A percentile compares a stretch with the other conserved stretches of the same genome.
These are phyloP conservation scores for Calcarius lapponicus DNA, from an alignment of 2,797 vertebrate genomes.

Conservation along the genomic window DNA sequence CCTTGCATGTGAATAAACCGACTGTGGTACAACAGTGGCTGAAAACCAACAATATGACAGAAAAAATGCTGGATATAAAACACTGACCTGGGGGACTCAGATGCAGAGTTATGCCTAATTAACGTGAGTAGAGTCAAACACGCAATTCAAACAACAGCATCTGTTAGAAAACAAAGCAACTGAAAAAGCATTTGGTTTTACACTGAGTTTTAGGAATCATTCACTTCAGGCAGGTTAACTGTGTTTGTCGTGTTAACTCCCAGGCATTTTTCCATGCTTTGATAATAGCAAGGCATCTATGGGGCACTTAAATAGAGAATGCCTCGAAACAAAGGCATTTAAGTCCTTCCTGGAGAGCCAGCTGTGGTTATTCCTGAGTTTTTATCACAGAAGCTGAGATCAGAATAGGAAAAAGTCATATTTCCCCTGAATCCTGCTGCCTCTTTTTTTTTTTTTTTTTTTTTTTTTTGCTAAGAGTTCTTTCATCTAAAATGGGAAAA, in stretches of 20 bases:
- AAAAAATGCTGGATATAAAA: conserved; percentile 32
- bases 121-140: conserved; percentile 15
- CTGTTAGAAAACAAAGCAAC: conserved; percentile 21
- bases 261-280: conserved; percentile 18
- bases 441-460: neutral
- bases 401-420: neutral
- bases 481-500: neutral
- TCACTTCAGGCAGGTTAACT: conserved; percentile 28
- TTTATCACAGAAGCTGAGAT: neutral
- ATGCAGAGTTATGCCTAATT: conserved; percentile 35
- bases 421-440: neutral
- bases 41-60: conserved; percentile 13
- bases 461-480: neutral
- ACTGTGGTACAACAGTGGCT: conserved; percentile 11
- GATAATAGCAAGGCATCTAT: neutral
- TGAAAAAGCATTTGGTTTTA: neutral
- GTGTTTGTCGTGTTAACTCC: neutral
- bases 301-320: neutral
- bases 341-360: neutral
- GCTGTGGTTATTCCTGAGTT: neutral
- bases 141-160: conserved; percentile 13
- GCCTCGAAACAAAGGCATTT: neutral
- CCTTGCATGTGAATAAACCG: neutral
- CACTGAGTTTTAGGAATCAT: neutral
- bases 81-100: neutral